Conservation (phyloP, 2,113 vertebrate genomes). For the Perccottus glenii region DNA sequence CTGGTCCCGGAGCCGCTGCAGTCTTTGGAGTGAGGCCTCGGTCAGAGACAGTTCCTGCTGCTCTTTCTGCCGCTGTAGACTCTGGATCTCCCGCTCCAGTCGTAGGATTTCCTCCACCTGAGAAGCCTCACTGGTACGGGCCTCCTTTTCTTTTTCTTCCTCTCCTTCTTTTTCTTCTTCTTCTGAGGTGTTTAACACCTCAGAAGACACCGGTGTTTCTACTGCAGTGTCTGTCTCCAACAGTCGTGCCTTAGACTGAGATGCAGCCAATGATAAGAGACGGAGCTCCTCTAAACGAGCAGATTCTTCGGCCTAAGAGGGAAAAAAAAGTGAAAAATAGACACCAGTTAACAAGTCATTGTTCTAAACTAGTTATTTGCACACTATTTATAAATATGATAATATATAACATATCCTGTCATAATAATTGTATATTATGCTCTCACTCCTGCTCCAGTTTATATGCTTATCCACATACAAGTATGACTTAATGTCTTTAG, state of each 20-base stretch:
- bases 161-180: slow-evolving; percentile 53
- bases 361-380: no score
- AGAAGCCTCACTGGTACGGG: slow-evolving; percentile 82
- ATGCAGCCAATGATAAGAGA: background rate
- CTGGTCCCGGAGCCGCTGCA: slow-evolving; percentile 89
- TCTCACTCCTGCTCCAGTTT: no score
- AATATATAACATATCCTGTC: no score
- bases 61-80: slow-evolving; percentile 91
- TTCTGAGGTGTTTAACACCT: background rate
- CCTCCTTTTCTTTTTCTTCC: slow-evolving; percentile 48
- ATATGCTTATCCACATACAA: no score
- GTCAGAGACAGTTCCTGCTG: slow-evolving; percentile 92
- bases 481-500: no score
- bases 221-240: background rate
- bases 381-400: no score
- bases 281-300: slow-evolving; percentile 46
- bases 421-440: no score
- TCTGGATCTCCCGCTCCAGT: slow-evolving; percentile 94
- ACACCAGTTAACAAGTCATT: no score
- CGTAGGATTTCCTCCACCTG: slow-evolving; percentile 97
- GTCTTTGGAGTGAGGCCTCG: slow-evolving; percentile 86
- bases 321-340: background rate
- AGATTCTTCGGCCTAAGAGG: slow-evolving; percentile 57
- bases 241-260: background rate
- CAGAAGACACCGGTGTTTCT: no score